A percentile compares a stretch with the other conserved stretches of the same genome.
Conservation (phyloP, 2,797 vertebrate species). For the Lerista edwardsae region DNA sequence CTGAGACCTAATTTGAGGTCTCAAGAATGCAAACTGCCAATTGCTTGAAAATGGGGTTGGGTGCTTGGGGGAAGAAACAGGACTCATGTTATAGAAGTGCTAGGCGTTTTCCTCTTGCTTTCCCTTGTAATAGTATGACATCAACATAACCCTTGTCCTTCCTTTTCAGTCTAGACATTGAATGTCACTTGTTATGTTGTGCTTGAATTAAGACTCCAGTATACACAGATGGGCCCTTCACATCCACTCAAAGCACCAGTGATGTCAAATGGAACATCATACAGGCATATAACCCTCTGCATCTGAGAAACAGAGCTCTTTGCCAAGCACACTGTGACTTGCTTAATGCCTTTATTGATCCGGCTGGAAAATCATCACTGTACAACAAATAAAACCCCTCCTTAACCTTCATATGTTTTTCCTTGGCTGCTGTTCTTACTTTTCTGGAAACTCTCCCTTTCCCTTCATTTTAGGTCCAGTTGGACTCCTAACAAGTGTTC, state of each 20-base stretch:
- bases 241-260: background rate
- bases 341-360: slow-evolving; percentile 22
- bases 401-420: background rate
- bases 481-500: background rate
- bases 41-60: background rate
- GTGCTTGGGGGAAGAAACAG: background rate
- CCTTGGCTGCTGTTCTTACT: background rate
- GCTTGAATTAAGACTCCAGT: slow-evolving; percentile 38
- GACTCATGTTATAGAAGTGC: background rate
- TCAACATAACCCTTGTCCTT: slow-evolving; percentile 28
- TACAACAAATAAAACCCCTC: slow-evolving; percentile 18
- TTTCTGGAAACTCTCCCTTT: slow-evolving; percentile 8
- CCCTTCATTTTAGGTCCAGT: background rate
- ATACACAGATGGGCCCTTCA: slow-evolving; percentile 41
- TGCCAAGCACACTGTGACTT: background rate
- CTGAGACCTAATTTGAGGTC: background rate
- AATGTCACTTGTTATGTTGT: slow-evolving; percentile 6
- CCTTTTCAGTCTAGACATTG: slow-evolving; percentile 18
- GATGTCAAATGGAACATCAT: slow-evolving; percentile 11
- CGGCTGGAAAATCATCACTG: background rate
- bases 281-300: background rate
- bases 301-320: background rate
- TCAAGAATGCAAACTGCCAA: background rate
- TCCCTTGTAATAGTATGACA: background rate
- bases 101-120: background rate